These are phyloP conservation scores for Strigamia crassipes DNA, from an alignment of 2,888 invertebrate genomes.

Conservation along the genomic window DNA sequence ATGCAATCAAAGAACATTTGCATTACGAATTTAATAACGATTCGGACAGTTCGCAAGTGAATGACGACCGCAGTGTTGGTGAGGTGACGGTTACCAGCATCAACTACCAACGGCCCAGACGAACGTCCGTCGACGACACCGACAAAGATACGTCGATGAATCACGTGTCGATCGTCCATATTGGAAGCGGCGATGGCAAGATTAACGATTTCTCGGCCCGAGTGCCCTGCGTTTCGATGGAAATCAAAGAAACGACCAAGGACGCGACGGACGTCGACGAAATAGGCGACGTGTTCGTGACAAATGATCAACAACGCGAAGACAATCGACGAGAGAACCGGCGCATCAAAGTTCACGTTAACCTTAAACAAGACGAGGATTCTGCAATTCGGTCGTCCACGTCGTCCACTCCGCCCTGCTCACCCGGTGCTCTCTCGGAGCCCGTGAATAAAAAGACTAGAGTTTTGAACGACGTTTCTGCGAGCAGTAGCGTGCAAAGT, in stretches of 20 bases:
- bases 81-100: slow-evolving; percentile 49
- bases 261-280: slow-evolving; percentile 58
- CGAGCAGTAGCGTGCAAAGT: slow-evolving; percentile 21
- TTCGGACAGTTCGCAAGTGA: slow-evolving; percentile 39
- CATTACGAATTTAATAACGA: neutral
- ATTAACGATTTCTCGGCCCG: slow-evolving; percentile 49
- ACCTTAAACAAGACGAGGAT: slow-evolving; percentile 47
- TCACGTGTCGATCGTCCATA: slow-evolving; percentile 90
- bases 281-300: slow-evolving; percentile 49
- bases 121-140: slow-evolving; percentile 55
- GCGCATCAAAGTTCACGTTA: slow-evolving; percentile 43
- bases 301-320: neutral
- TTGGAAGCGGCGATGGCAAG: slow-evolving; percentile 67
- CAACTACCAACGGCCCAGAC: slow-evolving; percentile 43
- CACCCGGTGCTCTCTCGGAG: slow-evolving; percentile 45
- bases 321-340: neutral
- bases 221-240: slow-evolving; percentile 61
- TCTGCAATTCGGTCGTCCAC: slow-evolving; percentile 41
- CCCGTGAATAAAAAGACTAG: neutral
- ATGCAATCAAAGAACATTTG: slow-evolving; percentile 34
- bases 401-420: slow-evolving; percentile 50
- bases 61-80: slow-evolving; percentile 46
- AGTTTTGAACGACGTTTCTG: neutral
- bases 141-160: slow-evolving; percentile 65
- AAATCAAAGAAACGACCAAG: slow-evolving; percentile 58